phyloP scores from a whole-genome alignment of 1,140 invertebrate genomes.

The Odontomachus brunneus region DNA sequence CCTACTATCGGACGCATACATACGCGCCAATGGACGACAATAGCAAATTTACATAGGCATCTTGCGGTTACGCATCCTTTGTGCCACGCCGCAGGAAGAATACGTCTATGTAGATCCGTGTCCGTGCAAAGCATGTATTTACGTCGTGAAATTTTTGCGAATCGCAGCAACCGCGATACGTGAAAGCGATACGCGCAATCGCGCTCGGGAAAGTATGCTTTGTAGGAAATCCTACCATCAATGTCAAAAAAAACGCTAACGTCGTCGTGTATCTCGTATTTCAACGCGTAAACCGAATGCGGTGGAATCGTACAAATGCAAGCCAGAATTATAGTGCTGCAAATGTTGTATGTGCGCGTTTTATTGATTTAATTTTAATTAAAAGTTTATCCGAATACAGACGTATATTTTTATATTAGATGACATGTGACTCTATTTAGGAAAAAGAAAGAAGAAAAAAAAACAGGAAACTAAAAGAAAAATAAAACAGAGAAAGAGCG shows the following conservation, averaged over 20 bases:
- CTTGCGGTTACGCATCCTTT: conserved; percentile 15
- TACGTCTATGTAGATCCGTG: neutral
- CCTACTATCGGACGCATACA: neutral
- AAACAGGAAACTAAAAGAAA: no score
- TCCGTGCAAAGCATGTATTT: neutral
- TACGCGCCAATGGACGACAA: neutral
- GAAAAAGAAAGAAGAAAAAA: no score
- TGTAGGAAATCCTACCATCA: conserved; percentile 9
- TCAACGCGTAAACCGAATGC: conserved; percentile 37
- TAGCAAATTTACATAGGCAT: conserved; percentile 24
- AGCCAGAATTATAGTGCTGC: neutral
- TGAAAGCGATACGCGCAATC: neutral
- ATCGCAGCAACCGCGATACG: neutral
- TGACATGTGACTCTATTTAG: no score
- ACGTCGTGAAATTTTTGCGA: neutral
- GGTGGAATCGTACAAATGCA: conserved; percentile 7
- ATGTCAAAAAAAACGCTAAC: conserved; percentile 22
- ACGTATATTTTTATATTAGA: no score
- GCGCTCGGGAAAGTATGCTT: neutral
- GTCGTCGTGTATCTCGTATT: neutral
- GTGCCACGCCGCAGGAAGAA: neutral
- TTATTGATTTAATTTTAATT: neutral
- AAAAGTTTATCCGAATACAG: no score
- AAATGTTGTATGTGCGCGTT: neutral
- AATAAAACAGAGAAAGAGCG: neutral